A percentile compares a stretch with the other conserved stretches of the same genome.
Evolutionary conservation across 2,797 vertebrate species (phyloP).

Genomic region (Cheirogaleus major): DNA sequence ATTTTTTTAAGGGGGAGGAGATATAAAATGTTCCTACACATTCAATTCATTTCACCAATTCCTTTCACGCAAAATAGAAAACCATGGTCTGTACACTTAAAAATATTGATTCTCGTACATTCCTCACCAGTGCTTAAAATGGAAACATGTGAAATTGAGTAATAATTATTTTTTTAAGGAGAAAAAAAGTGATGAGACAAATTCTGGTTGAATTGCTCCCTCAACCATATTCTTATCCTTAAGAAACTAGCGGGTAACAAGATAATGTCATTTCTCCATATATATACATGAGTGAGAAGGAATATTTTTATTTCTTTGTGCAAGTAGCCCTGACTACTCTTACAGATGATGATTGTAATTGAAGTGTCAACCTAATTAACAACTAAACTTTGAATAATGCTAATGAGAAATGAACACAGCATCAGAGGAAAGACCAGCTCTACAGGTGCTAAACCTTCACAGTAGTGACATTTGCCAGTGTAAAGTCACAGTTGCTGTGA

Average conservation of each 20-base stretch:
- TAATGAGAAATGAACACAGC: constrained; percentile 95
- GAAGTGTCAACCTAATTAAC: constrained; percentile 97
- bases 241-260: constrained; percentile 22
- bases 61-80: not conserved
- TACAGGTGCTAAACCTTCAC: constrained; percentile 99
- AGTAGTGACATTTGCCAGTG: constrained; percentile 99
- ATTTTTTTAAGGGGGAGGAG: not conserved
- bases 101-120: not conserved
- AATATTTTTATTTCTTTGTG: constrained; percentile 81
- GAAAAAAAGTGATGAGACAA: not conserved
- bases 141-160: not conserved
- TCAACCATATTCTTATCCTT: not conserved
- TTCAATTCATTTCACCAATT: not conserved
- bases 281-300: not conserved
- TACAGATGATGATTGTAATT: constrained; percentile 89
- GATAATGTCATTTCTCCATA: constrained; percentile 54
- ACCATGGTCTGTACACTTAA: not conserved
- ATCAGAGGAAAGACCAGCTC: constrained; percentile 96
- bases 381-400: constrained; percentile 94
- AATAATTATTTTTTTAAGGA: not conserved
- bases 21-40: not conserved
- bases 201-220: not conserved
- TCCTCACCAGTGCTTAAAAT: not conserved
- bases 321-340: constrained; percentile 83
- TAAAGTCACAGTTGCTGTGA: constrained; percentile 98